A percentile compares a stretch with the other conserved stretches of the same genome.
Conservation (phyloP, 2,113 vertebrate species). For the Neolamprologus falcicula region DNA sequence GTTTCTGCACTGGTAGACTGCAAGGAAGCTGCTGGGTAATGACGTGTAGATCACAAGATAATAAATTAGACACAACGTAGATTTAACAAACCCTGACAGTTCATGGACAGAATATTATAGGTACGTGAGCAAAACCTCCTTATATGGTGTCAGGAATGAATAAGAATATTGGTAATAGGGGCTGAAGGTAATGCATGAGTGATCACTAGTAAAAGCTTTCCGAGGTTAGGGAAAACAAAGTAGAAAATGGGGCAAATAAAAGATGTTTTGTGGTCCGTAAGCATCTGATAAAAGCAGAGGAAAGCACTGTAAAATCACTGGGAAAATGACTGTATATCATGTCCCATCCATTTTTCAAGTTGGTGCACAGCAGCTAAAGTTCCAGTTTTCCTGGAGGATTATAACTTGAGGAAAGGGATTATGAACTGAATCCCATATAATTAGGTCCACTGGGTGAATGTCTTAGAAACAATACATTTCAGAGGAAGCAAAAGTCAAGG, state of each 20-base stretch:
- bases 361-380: conserved; percentile 10
- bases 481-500: conserved; percentile 25
- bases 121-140: not conserved
- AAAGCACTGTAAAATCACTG: not conserved
- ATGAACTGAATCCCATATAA: conserved; percentile 60
- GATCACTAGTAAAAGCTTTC: not conserved
- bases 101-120: conserved; percentile 21
- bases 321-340: not conserved
- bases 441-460: conserved; percentile 62
- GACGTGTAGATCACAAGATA: conserved; percentile 45
- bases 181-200: not conserved
- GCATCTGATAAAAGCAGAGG: not conserved
- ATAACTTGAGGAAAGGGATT: conserved; percentile 52
- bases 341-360: conserved; percentile 12
- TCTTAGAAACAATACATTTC: conserved; percentile 37
- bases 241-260: not conserved
- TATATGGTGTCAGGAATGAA: not conserved
- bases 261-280: not conserved
- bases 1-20: conserved; percentile 28
- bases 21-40: conserved; percentile 47
- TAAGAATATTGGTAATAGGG: not conserved
- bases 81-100: conserved; percentile 38
- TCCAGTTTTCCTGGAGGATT: conserved; percentile 45
- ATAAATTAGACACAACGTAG: conserved; percentile 48
- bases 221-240: not conserved